A percentile compares a stretch with the other conserved stretches of the same genome.
Evolutionary conservation across 92 coral and sea anemone species (phyloP).

Genomic region (Heteractis magnifica): DNA sequence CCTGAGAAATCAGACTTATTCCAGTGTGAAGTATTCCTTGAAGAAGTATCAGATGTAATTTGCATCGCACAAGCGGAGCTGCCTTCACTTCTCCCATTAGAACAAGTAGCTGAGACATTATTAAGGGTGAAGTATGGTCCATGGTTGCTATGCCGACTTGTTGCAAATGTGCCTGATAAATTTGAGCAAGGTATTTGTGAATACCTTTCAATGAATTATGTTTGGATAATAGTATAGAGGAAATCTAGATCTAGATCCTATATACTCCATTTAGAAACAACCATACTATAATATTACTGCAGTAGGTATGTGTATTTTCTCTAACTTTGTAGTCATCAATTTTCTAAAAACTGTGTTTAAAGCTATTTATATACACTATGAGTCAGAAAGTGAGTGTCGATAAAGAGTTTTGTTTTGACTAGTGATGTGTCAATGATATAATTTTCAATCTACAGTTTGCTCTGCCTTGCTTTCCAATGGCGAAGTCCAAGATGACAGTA

Average conservation of each 20-base stretch:
- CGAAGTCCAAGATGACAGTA: conserved; percentile 78
- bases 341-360: too few species aligned
- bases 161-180: conserved; percentile 89
- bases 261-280: too few species aligned
- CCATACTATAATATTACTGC: too few species aligned
- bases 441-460: conserved; percentile 51
- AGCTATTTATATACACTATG: too few species aligned
- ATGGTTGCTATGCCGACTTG: conserved; percentile 86
- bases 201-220: too few species aligned
- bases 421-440: background rate
- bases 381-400: too few species aligned
- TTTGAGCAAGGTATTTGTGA: conserved; percentile 83
- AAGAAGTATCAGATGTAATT: conserved; percentile 92
- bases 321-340: too few species aligned
- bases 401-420: background rate
- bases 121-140: conserved; percentile 89
- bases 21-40: conserved; percentile 90
- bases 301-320: too few species aligned
- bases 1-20: conserved; percentile 91
- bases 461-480: conserved; percentile 67
- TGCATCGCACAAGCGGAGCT: conserved; percentile 96
- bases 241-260: too few species aligned
- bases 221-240: too few species aligned
- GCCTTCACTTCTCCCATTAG: conserved; percentile 72
- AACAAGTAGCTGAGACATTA: conserved; percentile 81